These are phyloP conservation scores for Charina bottae DNA, from an alignment of 2,113 vertebrate species.

Conservation along the genomic window DNA sequence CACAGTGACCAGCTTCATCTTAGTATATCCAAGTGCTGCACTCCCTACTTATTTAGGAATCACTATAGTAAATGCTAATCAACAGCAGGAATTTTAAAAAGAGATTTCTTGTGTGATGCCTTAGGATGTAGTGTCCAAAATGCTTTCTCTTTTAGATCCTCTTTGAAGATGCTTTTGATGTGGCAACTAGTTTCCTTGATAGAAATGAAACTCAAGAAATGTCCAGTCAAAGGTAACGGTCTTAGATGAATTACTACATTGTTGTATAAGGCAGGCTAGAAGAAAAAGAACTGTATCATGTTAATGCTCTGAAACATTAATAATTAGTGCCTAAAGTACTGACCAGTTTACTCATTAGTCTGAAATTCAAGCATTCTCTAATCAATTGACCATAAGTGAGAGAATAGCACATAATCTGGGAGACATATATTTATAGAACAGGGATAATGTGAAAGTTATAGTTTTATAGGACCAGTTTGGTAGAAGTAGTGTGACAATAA, in stretches of 20 bases:
- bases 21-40: neutral
- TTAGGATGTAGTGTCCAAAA: constrained; percentile 14
- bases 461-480: neutral
- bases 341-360: neutral
- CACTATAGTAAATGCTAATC: neutral
- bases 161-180: constrained; percentile 81
- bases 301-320: neutral
- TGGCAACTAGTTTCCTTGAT: constrained; percentile 73
- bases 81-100: neutral
- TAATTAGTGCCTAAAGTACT: neutral
- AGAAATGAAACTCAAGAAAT: constrained; percentile 53
- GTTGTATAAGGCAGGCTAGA: neutral
- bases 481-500: neutral
- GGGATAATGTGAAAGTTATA: neutral
- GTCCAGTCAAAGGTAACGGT: constrained; percentile 68
- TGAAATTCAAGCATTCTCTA: neutral
- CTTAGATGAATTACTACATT: neutral
- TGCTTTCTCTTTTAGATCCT: constrained; percentile 74
- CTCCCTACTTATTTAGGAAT: neutral
- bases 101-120: neutral
- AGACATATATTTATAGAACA: neutral
- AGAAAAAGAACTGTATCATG: neutral
- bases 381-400: neutral
- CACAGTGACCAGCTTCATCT: neutral
- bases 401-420: neutral